Conservation (phyloP, 1,140 invertebrate genomes). For the Parasteatoda tepidariorum region DNA sequence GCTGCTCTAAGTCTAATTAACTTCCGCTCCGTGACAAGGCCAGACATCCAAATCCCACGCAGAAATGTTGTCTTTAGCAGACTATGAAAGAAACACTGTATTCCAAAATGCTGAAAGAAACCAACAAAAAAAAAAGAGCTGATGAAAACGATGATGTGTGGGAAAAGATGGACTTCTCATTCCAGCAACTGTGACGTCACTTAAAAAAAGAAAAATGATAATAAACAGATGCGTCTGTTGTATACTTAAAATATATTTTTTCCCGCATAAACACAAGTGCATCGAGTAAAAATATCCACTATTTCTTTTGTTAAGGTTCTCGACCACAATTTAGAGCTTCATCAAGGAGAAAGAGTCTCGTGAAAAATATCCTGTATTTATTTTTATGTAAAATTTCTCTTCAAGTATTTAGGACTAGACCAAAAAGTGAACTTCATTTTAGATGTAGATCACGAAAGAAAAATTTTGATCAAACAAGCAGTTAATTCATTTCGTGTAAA, state of each 20-base stretch:
- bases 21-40: slow-evolving; percentile 11
- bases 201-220: background rate
- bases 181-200: background rate
- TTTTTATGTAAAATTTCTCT: too few relatives aligned
- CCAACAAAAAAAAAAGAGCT: background rate
- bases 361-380: too few relatives aligned
- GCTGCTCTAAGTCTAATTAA: background rate
- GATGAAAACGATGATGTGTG: background rate
- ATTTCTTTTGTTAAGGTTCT: too few relatives aligned
- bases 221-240: slow-evolving; percentile 22
- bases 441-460: too few relatives aligned
- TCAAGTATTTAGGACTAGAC: too few relatives aligned
- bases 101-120: background rate
- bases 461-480: too few relatives aligned
- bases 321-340: too few relatives aligned
- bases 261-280: too few relatives aligned
- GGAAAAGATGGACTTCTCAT: background rate
- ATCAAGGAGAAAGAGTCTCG: too few relatives aligned
- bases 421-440: too few relatives aligned
- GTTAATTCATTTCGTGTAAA: too few relatives aligned
- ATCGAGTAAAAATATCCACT: too few relatives aligned
- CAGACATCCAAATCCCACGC: slow-evolving; percentile 6
- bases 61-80: background rate
- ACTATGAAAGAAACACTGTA: background rate
- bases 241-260: background rate